A percentile compares a stretch with the other conserved stretches of the same genome.
These are phyloP conservation scores for Oophaga pumilio DNA, from an alignment of 2,113 vertebrate species.

Conservation along the genomic window DNA sequence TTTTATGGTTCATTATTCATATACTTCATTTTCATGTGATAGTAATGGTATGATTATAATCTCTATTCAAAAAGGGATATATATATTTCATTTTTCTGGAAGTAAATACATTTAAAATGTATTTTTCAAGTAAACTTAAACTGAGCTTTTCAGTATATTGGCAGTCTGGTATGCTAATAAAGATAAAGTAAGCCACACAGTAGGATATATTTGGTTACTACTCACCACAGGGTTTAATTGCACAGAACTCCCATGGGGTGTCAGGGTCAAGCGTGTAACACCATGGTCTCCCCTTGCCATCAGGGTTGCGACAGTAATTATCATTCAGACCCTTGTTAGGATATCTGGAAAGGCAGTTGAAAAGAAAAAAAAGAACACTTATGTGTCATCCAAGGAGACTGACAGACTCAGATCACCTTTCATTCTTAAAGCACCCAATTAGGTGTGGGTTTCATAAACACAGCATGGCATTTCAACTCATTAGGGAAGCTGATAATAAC, in stretches of 20 bases:
- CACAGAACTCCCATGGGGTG: slow-evolving; percentile 94
- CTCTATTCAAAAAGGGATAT: not conserved
- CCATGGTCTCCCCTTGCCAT: slow-evolving; percentile 92
- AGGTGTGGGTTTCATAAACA: slow-evolving; percentile 70
- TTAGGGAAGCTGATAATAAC: slow-evolving; percentile 68
- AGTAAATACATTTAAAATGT: not conserved
- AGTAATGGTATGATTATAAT: not conserved
- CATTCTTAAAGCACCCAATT: slow-evolving; percentile 62
- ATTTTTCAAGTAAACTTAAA: not conserved
- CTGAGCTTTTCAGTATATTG: not conserved
- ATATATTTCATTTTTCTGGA: not conserved
- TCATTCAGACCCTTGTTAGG: slow-evolving; percentile 95
- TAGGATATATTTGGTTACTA: slow-evolving; percentile 70
- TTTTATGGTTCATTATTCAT: not conserved
- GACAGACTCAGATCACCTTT: slow-evolving; percentile 60
- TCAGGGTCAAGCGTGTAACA: slow-evolving; percentile 95
- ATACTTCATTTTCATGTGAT: not conserved
- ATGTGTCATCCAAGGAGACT: slow-evolving; percentile 69
- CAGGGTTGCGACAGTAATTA: slow-evolving; percentile 98
- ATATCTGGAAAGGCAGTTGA: slow-evolving; percentile 81
- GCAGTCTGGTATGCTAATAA: slow-evolving; percentile 40
- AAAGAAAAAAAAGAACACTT: slow-evolving; percentile 46
- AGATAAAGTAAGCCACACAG: slow-evolving; percentile 15
- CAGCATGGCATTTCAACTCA: slow-evolving; percentile 63
- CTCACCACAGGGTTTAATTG: slow-evolving; percentile 96